Conservation (phyloP, 2,888 invertebrate species). For the Lasius fuliginosus region DNA sequence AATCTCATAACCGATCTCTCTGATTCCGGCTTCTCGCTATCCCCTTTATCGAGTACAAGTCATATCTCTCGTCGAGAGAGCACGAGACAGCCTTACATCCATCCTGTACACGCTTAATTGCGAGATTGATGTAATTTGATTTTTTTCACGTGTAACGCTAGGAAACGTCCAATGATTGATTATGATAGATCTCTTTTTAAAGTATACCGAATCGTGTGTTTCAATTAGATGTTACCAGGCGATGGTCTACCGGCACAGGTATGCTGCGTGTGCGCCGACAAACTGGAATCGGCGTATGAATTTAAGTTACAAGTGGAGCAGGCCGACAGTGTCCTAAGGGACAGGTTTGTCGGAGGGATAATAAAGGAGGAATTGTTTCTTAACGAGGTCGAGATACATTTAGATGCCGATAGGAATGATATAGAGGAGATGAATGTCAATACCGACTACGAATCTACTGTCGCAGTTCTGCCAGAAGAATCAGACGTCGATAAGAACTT, state of each 20-base stretch:
- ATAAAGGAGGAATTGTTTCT: conserved; percentile 84
- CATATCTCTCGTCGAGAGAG: not conserved
- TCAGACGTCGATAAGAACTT: conserved; percentile 72
- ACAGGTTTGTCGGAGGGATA: conserved; percentile 79
- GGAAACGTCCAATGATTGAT: not conserved
- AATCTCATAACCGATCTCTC: not conserved
- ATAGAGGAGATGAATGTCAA: conserved; percentile 65
- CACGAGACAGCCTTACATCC: not conserved
- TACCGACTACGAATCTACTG: conserved; percentile 68
- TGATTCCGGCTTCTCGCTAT: not conserved
- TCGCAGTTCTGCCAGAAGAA: conserved; percentile 37
- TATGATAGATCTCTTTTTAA: not conserved
- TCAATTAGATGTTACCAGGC: conserved; percentile 75
- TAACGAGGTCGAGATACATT: conserved; percentile 82
- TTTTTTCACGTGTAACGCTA: not conserved
- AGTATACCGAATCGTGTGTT: not conserved
- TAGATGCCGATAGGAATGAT: conserved; percentile 74
- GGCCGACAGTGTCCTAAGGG: conserved; percentile 81
- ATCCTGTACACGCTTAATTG: not conserved
- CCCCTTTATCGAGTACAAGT: not conserved
- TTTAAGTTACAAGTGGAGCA: conserved; percentile 85
- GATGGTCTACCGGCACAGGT: conserved; percentile 84
- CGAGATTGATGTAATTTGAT: not conserved
- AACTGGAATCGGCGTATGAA: conserved; percentile 83
- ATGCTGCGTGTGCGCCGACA: conserved; percentile 82